Percentiles rank a stretch among this genome's conserved stretches.
Evolutionary conservation across 2,113 vertebrate genomes (phyloP).

Genomic region (Ahaetulla prasina): DNA sequence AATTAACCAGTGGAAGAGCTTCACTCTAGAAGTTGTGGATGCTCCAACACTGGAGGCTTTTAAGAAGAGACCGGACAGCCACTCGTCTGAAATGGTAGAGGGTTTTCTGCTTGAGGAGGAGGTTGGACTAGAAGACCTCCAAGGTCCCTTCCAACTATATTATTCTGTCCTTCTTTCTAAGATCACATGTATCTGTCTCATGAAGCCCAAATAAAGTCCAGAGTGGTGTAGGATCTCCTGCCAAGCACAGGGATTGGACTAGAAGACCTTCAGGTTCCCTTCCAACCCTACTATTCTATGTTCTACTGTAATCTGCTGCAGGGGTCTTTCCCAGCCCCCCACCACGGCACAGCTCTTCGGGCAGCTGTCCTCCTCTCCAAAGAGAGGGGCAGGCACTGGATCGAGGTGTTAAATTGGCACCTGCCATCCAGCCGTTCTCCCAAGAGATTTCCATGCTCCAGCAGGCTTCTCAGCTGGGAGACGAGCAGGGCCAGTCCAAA

Average conservation of each 20-base stretch:
- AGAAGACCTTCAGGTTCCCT: neutral
- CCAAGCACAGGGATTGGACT: neutral
- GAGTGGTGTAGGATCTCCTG: neutral
- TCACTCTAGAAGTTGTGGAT: too few relatives aligned
- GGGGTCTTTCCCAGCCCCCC: too few relatives aligned
- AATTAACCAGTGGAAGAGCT: neutral
- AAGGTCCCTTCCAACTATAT: neutral
- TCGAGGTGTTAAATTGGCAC: neutral
- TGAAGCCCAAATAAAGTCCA: too few relatives aligned
- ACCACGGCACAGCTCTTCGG: neutral
- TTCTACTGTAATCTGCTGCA: neutral
- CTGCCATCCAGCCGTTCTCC: neutral
- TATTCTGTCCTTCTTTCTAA: neutral
- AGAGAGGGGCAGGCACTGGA: neutral
- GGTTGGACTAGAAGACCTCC: neutral
- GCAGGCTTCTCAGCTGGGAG: neutral
- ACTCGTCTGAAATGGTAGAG: rapidly evolving
- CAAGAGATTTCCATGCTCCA: neutral
- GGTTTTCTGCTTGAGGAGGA: neutral
- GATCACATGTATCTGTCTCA: too few relatives aligned
- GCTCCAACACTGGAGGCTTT: neutral
- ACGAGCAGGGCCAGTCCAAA: neutral
- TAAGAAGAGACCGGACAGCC: neutral
- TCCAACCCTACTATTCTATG: neutral
- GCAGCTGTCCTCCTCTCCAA: neutral